These are phyloP conservation scores for Pristionchus japonicus DNA, from an alignment of 2,888 invertebrate genomes.

Conservation along the genomic window DNA sequence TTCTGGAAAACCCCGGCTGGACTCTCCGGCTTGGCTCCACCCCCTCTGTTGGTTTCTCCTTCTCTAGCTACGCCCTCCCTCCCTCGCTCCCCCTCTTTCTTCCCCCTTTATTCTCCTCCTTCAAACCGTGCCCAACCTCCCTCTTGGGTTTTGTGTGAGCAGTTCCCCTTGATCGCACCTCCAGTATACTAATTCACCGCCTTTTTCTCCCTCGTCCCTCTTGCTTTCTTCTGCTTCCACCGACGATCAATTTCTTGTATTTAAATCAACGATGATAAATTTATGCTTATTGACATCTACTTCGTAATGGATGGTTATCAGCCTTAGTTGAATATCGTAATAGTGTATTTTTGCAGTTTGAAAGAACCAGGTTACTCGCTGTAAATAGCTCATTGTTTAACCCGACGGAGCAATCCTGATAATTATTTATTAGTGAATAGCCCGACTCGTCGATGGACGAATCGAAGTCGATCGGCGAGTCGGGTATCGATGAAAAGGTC, in stretches of 20 bases:
- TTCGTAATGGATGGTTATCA: too few species aligned
- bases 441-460: too few species aligned
- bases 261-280: neutral
- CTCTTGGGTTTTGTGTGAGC: neutral
- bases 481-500: too few species aligned
- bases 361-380: too few species aligned
- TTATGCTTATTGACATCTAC: too few species aligned
- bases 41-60: neutral
- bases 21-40: slow-evolving; percentile 23
- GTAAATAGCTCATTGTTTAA: too few species aligned
- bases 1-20: neutral
- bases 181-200: neutral
- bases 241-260: neutral
- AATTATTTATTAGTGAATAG: neutral
- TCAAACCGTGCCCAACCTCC: neutral
- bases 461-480: too few species aligned
- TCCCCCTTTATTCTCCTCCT: neutral
- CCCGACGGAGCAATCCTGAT: too few species aligned
- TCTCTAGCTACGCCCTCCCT: neutral
- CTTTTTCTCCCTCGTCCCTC: neutral
- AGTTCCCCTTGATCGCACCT: neutral
- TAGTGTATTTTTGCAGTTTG: too few species aligned
- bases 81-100: neutral
- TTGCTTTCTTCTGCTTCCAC: neutral
- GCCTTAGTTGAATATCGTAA: too few species aligned